These are phyloP conservation scores for mouse (Mus musculus) DNA, from an alignment of 2,113 vertebrate genomes.

Conservation along the genomic window DNA sequence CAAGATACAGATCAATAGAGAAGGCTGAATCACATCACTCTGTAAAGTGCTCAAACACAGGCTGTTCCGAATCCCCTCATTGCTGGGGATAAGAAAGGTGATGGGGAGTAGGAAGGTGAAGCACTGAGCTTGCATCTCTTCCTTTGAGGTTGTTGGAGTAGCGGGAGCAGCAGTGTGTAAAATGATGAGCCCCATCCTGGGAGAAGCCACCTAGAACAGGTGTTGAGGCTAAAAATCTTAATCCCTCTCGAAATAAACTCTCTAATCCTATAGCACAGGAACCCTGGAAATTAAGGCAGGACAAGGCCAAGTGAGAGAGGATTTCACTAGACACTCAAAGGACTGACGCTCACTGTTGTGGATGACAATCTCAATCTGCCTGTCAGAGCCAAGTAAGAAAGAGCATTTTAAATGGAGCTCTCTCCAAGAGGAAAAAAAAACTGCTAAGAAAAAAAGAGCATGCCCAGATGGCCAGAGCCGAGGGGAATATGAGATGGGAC, in stretches of 20 bases:
- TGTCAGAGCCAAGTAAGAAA: constrained; percentile 68
- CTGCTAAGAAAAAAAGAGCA: constrained; percentile 37
- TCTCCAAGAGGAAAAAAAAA: constrained; percentile 56
- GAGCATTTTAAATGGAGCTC: constrained; percentile 67
- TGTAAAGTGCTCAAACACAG: constrained; percentile 39
- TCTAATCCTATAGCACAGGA: constrained; percentile 10
- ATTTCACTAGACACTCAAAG: constrained; percentile 61
- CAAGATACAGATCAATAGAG: constrained; percentile 63
- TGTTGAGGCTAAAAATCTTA: constrained; percentile 60
- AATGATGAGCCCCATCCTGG: constrained; percentile 1
- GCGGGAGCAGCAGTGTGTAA: background rate
- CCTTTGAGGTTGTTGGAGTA: constrained; percentile 14
- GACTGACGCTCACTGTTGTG: constrained; percentile 24
- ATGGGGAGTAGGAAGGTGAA: constrained; percentile 18
- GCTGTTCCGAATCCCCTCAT: constrained; percentile 51
- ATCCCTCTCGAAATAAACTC: constrained; percentile 60
- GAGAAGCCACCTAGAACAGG: constrained; percentile 52
- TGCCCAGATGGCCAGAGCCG: constrained; percentile 69
- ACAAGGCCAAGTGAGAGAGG: background rate
- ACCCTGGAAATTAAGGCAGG: constrained; percentile 48
- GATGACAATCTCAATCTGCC: constrained; percentile 71
- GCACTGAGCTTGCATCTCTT: constrained; percentile 42
- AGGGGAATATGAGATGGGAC: constrained; percentile 68
- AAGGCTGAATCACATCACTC: constrained; percentile 57
- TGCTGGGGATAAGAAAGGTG: constrained; percentile 38